Evolutionary conservation across 1,140 invertebrate genomes (phyloP).

Genomic region (Cylas formicarius): DNA sequence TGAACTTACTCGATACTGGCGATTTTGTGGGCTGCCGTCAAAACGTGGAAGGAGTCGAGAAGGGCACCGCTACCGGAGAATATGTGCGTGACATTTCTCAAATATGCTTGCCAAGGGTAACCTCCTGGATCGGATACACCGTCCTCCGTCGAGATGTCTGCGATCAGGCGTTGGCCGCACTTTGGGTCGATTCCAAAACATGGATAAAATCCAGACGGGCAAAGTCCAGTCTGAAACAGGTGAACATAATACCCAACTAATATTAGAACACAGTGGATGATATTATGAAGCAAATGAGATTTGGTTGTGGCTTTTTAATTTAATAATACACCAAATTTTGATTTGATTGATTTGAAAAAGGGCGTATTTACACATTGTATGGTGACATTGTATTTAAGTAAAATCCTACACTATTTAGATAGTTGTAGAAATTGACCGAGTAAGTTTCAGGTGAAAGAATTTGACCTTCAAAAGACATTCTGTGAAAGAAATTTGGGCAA

Average conservation of each 20-base stretch:
- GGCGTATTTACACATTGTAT: no score
- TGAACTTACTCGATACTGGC: conserved; percentile 23
- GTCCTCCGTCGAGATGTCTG: neutral
- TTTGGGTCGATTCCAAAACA: conserved; percentile 8
- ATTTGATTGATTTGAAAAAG: neutral
- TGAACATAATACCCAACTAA: no score
- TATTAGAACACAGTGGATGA: no score
- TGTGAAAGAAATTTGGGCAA: no score
- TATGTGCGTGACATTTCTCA: conserved; percentile 29
- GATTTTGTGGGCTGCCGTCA: conserved; percentile 40
- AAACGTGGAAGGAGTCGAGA: conserved; percentile 31
- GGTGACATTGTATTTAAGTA: no score
- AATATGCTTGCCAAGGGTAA: conserved; percentile 37
- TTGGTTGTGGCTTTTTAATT: no score
- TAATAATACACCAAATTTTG: no score
- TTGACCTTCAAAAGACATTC: no score
- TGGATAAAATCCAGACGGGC: conserved; percentile 4
- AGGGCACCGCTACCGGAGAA: conserved; percentile 36
- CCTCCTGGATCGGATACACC: conserved; percentile 7
- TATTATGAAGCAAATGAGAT: no score
- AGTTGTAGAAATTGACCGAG: no score
- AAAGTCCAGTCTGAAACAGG: conserved; percentile 10
- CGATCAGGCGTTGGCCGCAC: conserved; percentile 9
- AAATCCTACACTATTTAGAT: no score
- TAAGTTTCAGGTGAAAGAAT: no score